A percentile compares a stretch with the other conserved stretches of the same genome.
Evolutionary conservation across 2,888 invertebrate species (phyloP).

Genomic region (Alentia gelatinosa): DNA sequence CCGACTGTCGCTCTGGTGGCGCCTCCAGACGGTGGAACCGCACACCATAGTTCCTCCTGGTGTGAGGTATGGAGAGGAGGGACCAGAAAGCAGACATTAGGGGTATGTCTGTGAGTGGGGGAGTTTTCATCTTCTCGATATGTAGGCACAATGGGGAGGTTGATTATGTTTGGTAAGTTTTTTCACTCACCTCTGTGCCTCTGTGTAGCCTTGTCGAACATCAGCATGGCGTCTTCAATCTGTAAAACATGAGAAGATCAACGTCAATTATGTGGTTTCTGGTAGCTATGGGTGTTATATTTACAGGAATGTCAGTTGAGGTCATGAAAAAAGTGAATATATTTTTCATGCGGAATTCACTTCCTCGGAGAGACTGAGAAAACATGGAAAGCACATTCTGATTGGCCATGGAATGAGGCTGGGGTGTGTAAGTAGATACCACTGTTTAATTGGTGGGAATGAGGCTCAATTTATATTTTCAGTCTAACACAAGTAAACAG

Average conservation of each 20-base stretch:
- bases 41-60: background rate
- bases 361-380: no score
- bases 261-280: no score
- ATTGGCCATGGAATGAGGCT: no score
- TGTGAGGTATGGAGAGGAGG: background rate
- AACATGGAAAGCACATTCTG: no score
- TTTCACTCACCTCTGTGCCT: constrained; percentile 91
- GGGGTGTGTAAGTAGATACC: no score
- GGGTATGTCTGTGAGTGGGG: background rate
- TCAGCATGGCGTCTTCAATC: constrained; percentile 92
- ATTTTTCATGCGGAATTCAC: no score
- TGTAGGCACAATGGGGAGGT: constrained; percentile 31
- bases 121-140: background rate
- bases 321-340: no score
- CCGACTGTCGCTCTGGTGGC: background rate
- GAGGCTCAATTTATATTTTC: no score
- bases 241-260: constrained; percentile 70
- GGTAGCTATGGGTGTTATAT: no score
- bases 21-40: background rate
- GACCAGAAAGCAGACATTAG: background rate
- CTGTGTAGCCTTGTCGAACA: constrained; percentile 99
- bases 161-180: background rate
- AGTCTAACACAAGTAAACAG: no score
- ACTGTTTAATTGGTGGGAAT: no score
- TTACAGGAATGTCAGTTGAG: no score